A percentile compares a stretch with the other conserved stretches of the same genome.
Conservation (phyloP, 2,888 invertebrate species). For the Dugesia japonica region DNA sequence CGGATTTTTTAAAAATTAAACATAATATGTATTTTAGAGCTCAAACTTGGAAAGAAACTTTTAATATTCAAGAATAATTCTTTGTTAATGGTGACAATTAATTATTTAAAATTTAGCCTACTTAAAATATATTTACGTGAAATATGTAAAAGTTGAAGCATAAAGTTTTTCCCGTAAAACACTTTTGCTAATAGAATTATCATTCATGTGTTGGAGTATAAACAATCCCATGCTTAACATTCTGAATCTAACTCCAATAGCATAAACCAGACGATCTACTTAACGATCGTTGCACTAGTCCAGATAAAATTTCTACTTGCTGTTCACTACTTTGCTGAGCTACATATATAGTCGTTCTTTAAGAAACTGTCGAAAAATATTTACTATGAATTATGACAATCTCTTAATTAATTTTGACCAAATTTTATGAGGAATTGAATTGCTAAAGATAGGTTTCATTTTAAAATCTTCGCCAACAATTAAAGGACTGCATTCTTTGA, state of each 20-base stretch:
- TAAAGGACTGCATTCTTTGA: constrained; percentile 62
- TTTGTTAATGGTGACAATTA: too few species aligned
- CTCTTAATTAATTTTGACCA: constrained; percentile 74
- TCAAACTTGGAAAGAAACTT: too few species aligned
- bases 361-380: constrained; percentile 49
- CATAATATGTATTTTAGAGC: too few species aligned
- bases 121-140: constrained; percentile 47
- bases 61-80: too few species aligned
- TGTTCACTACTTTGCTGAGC: constrained; percentile 89
- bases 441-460: constrained; percentile 64
- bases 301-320: constrained; percentile 81
- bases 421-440: constrained; percentile 73
- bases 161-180: constrained; percentile 85
- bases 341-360: constrained; percentile 65
- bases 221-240: constrained; percentile 75
- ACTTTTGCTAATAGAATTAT: constrained; percentile 60
- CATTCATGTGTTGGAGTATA: constrained; percentile 67
- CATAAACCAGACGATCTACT: constrained; percentile 65
- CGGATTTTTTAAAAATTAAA: too few species aligned
- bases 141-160: constrained; percentile 81
- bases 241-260: constrained; percentile 76
- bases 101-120: too few species aligned
- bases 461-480: constrained; percentile 69
- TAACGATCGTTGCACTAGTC: constrained; percentile 72
- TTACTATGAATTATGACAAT: too few species aligned